Base-by-base conservation (phyloP, 2,888 invertebrate species). In the Drosophila hamatofila region DNA sequence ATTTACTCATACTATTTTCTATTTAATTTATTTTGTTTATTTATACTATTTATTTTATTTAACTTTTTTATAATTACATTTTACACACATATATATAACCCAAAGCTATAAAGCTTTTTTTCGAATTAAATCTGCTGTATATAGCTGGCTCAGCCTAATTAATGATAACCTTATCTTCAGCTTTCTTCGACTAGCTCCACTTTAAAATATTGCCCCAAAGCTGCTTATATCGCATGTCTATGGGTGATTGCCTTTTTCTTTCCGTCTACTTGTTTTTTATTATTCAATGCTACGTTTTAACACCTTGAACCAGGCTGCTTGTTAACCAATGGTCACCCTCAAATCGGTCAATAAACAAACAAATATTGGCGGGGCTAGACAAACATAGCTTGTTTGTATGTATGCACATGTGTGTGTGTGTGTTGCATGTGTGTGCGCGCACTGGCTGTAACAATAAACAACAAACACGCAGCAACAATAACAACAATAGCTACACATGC, bases 271-370 rank as follows among this genome's bases (percentile, higher is more conserved):
- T 18, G 49, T 23, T 65, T 78, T 75, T 67, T 73, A 48, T 64
- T 48, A 48, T 64, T 48, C 14, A 64, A 49, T 33, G 48, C 51
- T 75, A 54, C 66, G 62, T 67, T 78, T 75, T 72, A 61, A 81
- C 78, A 81, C 79, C 74, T 65, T 60, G 54, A 66, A 56, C 59
- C 49, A 35, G 35, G 57, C 55, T 55, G 41, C 46, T 35, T 66
- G 82, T 74, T 88, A 75, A 77, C 79, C 81, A 80, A 81, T 80
- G 80, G 81, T 78, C 68, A 66, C 72, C 83, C 77, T 79, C 77
- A 87, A 89, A 86, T 88, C 83, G 88, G 77, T 81, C 86, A 89
- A 91, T 89, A 90, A 91, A 81, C 83, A 89, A 91, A 90, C 90
- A 91, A 89, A 78, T 61, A 68, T 78, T 71, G 75, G 80, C 70